A percentile compares a stretch with the other conserved stretches of the same genome.
Evolutionary conservation across 2,888 invertebrate species (phyloP).

Genomic region (Keiferia lycopersicella): DNA sequence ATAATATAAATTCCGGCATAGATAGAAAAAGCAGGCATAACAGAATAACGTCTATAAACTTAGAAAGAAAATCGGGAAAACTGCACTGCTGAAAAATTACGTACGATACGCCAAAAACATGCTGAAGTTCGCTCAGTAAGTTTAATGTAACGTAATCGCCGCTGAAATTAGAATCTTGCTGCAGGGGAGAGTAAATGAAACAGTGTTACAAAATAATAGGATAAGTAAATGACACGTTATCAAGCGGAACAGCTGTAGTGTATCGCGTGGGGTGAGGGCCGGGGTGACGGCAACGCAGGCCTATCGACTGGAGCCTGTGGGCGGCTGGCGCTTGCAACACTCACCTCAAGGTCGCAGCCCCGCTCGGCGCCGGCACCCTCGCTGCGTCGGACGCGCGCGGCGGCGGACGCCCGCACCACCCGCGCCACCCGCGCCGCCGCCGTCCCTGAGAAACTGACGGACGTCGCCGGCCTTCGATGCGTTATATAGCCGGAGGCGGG

Average conservation of each 20-base stretch:
- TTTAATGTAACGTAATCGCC: neutral
- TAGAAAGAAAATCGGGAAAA: neutral
- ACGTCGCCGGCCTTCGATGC: constrained; percentile 60
- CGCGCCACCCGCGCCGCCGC: constrained; percentile 51
- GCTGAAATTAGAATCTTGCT: constrained; percentile 8
- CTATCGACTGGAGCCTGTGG: constrained; percentile 50
- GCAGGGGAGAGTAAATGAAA: constrained; percentile 7
- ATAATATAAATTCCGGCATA: constrained; percentile 5
- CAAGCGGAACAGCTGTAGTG: constrained; percentile 74
- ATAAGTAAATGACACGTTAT: constrained; percentile 54
- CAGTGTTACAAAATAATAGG: constrained; percentile 28
- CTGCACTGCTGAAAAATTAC: neutral
- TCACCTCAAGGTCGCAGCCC: constrained; percentile 72
- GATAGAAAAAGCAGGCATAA: neutral
- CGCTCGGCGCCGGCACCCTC: constrained; percentile 37
- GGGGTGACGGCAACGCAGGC: constrained; percentile 38
- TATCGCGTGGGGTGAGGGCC: constrained; percentile 68
- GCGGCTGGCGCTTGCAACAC: constrained; percentile 40
- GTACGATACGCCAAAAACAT: neutral
- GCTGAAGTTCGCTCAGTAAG: neutral
- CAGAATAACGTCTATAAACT: neutral
- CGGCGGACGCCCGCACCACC: constrained; percentile 68
- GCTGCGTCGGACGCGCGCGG: constrained; percentile 50
- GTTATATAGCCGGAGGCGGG: constrained; percentile 70
- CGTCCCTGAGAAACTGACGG: constrained; percentile 76